These are phyloP conservation scores for Molorchus minor DNA, from an alignment of 2,888 invertebrate species.

Conservation along the genomic window DNA sequence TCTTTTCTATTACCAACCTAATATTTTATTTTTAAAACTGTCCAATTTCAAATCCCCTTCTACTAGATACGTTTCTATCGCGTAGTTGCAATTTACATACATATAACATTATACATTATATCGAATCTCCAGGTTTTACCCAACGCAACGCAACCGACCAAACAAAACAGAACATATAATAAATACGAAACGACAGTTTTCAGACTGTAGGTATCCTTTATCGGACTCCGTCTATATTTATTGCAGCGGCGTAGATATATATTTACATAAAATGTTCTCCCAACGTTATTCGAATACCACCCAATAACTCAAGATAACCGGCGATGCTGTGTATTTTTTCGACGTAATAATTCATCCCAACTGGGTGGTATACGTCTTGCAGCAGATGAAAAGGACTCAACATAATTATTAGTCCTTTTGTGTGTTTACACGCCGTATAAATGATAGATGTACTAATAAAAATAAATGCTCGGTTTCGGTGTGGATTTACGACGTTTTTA, in stretches of 20 bases:
- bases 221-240: not conserved
- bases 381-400: conserved; percentile 1
- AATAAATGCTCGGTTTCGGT: not conserved
- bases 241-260: not conserved
- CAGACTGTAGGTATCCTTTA: not conserved
- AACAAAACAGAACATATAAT: not conserved
- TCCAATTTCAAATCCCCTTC: too few species aligned
- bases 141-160: too few species aligned
- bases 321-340: conserved; percentile 2
- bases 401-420: not conserved
- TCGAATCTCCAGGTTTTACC: too few species aligned
- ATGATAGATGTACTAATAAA: not conserved
- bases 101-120: too few species aligned
- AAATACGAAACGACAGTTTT: not conserved
- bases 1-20: too few species aligned
- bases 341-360: conserved; percentile 6
- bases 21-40: too few species aligned
- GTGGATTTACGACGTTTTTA: not conserved
- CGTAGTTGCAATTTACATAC: too few species aligned
- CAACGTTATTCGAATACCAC: conserved; percentile 14
- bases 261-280: not conserved
- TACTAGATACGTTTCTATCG: too few species aligned
- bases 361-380: conserved; percentile 10
- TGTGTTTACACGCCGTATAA: not conserved
- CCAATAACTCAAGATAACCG: conserved; percentile 27